Conservation (phyloP, 2,888 invertebrate genomes). For the Drosophila kambysellisi region DNA sequence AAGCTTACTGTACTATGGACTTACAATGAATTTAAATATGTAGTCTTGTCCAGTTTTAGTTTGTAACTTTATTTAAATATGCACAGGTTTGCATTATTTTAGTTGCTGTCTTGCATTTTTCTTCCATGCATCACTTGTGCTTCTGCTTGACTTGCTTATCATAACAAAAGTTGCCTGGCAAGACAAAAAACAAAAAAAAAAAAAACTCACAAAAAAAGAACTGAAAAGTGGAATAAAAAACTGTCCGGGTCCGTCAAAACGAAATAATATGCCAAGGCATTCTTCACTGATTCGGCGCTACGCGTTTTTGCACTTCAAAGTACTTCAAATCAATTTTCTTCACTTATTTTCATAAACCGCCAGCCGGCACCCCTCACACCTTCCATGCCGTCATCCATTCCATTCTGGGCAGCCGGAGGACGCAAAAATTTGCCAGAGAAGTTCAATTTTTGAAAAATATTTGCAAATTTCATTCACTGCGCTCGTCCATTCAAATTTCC, state of each 20-base stretch:
- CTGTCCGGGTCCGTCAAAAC: slow-evolving; percentile 56
- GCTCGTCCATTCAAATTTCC: slow-evolving; percentile 83
- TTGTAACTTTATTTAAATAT: slow-evolving; percentile 64
- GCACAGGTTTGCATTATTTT: slow-evolving; percentile 44
- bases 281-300: slow-evolving; percentile 79
- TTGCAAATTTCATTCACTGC: slow-evolving; percentile 83
- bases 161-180: slow-evolving; percentile 67
- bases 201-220: not conserved
- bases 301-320: slow-evolving; percentile 80
- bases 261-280: slow-evolving; percentile 78
- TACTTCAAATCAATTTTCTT: slow-evolving; percentile 82
- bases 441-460: slow-evolving; percentile 83
- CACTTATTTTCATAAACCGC: slow-evolving; percentile 77
- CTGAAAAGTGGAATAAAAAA: slow-evolving; percentile 13
- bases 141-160: slow-evolving; percentile 79
- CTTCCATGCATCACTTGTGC: slow-evolving; percentile 28
- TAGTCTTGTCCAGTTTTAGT: slow-evolving; percentile 33
- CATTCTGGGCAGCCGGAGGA: slow-evolving; percentile 46
- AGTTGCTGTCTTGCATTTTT: not conserved
- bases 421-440: slow-evolving; percentile 79
- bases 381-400: not conserved
- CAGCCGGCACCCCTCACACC: slow-evolving; percentile 46
- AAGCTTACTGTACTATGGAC: not conserved
- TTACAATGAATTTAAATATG: slow-evolving; percentile 29
- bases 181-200: not conserved